Percentiles rank a stretch among this genome's conserved stretches.
Evolutionary conservation across 2,113 vertebrate genomes (phyloP).

Genomic region (Arvicanthis niloticus): DNA sequence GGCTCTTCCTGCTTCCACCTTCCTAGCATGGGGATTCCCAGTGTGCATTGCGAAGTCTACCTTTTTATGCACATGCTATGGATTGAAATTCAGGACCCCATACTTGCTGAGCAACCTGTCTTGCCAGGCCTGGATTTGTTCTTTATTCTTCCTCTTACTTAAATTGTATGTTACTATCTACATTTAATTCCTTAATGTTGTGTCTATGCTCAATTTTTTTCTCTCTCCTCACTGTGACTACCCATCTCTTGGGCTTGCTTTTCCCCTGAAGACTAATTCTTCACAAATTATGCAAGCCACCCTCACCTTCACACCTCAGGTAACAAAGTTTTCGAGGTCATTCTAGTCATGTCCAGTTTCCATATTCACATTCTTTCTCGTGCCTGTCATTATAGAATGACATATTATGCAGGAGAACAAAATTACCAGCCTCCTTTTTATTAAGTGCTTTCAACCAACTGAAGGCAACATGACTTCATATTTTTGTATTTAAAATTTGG

Average conservation of each 20-base stretch:
- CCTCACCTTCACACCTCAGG: background rate
- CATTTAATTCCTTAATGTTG: background rate
- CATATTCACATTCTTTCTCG: background rate
- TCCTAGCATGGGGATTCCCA: accelerated
- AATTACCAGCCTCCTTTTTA: constrained; percentile 23
- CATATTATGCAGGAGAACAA: constrained; percentile 1
- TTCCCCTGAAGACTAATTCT: background rate
- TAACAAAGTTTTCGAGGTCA: background rate
- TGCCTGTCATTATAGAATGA: background rate
- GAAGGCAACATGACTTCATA: constrained; percentile 32
- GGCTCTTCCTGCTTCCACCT: too few species aligned
- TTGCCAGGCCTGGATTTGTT: background rate
- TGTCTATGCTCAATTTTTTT: background rate
- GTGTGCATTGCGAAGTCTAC: too few species aligned
- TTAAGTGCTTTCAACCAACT: background rate
- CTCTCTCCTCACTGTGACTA: background rate
- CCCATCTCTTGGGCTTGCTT: background rate
- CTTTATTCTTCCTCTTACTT: background rate
- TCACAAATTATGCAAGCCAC: background rate
- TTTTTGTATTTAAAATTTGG: constrained; percentile 21
- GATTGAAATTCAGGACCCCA: background rate
- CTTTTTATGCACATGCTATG: background rate
- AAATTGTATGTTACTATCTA: background rate
- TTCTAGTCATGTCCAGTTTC: background rate
- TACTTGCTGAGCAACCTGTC: background rate